phyloP scores from a whole-genome alignment of 2,797 vertebrate genomes.

The Danio kyathit region DNA sequence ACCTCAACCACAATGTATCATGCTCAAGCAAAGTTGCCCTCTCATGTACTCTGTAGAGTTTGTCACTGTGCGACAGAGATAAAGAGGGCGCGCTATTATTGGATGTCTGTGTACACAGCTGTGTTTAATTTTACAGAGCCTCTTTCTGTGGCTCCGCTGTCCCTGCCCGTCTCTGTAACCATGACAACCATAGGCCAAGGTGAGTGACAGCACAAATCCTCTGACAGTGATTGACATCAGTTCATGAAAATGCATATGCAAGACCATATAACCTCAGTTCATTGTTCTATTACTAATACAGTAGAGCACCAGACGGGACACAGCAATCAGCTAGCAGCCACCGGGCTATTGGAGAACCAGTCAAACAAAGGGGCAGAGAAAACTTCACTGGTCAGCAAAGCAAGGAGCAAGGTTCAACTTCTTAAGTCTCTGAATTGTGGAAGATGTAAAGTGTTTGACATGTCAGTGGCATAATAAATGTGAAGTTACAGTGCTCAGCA shows the following conservation, averaged over 20 bases:
- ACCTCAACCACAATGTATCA: neutral
- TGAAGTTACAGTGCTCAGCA: no score
- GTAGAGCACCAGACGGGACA: constrained; percentile 43
- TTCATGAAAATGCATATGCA: neutral
- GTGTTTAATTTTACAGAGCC: constrained; percentile 65
- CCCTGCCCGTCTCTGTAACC: constrained; percentile 55
- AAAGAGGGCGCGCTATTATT: constrained; percentile 19
- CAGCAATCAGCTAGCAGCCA: constrained; percentile 26
- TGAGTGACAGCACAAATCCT: constrained; percentile 64
- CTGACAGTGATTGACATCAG: constrained; percentile 34
- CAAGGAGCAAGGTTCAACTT: constrained; percentile 70
- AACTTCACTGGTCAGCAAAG: constrained; percentile 53
- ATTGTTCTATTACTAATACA: neutral
- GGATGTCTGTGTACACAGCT: constrained; percentile 1
- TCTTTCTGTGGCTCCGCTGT: constrained; percentile 52
- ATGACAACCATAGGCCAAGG: constrained; percentile 69
- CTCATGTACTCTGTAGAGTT: neutral
- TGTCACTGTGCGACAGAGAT: neutral
- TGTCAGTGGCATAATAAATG: neutral
- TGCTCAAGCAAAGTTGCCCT: neutral
- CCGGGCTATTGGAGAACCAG: constrained; percentile 55
- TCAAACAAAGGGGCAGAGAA: constrained; percentile 65
- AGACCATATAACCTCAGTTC: neutral
- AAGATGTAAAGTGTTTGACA: neutral
- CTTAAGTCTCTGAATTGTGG: neutral